These are phyloP conservation scores for Rhogogaster chlorosoma DNA, from an alignment of 2,888 invertebrate species.

Conservation along the genomic window DNA sequence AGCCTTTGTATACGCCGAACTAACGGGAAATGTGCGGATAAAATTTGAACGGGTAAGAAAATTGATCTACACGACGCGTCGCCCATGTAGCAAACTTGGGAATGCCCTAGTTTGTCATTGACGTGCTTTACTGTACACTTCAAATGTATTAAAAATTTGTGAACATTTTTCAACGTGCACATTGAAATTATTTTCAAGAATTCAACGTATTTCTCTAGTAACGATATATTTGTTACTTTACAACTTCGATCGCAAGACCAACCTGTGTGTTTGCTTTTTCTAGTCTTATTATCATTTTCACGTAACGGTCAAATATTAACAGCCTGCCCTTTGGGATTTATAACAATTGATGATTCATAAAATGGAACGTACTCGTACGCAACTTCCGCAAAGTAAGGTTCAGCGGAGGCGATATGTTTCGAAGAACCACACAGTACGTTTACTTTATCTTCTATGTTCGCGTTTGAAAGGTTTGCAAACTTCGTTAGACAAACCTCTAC, in stretches of 20 bases:
- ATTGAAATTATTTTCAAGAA: constrained; percentile 42
- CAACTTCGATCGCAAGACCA: constrained; percentile 50
- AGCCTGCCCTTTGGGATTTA: constrained; percentile 52
- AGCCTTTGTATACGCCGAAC: constrained; percentile 54
- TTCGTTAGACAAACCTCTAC: not conserved
- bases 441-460: constrained; percentile 18
- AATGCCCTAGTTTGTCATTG: constrained; percentile 50
- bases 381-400: constrained; percentile 55
- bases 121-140: constrained; percentile 38
- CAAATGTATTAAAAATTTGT: constrained; percentile 11
- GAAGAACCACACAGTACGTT: constrained; percentile 51
- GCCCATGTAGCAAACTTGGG: constrained; percentile 52
- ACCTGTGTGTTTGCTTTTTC: constrained; percentile 36
- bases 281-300: not conserved
- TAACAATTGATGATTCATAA: constrained; percentile 53
- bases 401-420: constrained; percentile 53
- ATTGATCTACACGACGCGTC: constrained; percentile 54
- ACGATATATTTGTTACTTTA: constrained; percentile 9
- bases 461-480: not conserved
- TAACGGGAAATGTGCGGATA: constrained; percentile 57
- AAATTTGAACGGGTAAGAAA: constrained; percentile 55
- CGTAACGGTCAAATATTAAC: constrained; percentile 52
- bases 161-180: constrained; percentile 47
- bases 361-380: constrained; percentile 49
- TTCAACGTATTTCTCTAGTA: constrained; percentile 18